Conservation (phyloP, 2,113 vertebrate genomes). For the Corvus hawaiiensis region DNA sequence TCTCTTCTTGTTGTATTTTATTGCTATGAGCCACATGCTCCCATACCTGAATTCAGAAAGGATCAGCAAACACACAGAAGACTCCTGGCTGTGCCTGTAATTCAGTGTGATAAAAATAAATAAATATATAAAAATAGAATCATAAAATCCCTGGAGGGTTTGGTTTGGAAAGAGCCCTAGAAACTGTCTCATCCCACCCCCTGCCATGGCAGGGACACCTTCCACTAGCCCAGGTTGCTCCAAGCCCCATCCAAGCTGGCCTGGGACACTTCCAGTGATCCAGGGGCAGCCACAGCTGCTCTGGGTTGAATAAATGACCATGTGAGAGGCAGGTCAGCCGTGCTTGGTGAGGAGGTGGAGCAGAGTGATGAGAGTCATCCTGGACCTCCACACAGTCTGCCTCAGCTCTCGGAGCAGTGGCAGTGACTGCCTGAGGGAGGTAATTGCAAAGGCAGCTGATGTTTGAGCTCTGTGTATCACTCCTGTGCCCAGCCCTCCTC, state of each 20-base stretch:
- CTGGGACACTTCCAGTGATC: neutral
- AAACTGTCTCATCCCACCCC: neutral
- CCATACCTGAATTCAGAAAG: neutral
- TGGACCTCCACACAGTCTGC: neutral
- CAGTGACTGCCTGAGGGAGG: neutral
- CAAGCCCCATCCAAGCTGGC: neutral
- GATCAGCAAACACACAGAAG: neutral
- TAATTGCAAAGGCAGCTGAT: neutral
- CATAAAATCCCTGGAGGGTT: neutral
- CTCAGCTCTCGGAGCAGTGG: neutral
- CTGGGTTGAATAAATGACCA: neutral
- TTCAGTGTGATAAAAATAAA: neutral
- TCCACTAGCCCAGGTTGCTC: neutral
- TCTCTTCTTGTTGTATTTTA: neutral
- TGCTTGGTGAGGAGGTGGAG: neutral
- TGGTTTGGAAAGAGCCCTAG: neutral
- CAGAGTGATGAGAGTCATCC: rapidly evolving
- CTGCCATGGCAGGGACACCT: neutral
- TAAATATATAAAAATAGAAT: neutral
- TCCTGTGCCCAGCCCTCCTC: neutral
- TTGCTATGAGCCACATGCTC: rapidly evolving
- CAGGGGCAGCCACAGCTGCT: neutral
- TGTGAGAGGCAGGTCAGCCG: neutral
- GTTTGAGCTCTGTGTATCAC: neutral
- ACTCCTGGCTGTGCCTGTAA: neutral